Evolutionary conservation across 2,113 vertebrate genomes (phyloP).

Genomic region (Macquaria australasica): DNA sequence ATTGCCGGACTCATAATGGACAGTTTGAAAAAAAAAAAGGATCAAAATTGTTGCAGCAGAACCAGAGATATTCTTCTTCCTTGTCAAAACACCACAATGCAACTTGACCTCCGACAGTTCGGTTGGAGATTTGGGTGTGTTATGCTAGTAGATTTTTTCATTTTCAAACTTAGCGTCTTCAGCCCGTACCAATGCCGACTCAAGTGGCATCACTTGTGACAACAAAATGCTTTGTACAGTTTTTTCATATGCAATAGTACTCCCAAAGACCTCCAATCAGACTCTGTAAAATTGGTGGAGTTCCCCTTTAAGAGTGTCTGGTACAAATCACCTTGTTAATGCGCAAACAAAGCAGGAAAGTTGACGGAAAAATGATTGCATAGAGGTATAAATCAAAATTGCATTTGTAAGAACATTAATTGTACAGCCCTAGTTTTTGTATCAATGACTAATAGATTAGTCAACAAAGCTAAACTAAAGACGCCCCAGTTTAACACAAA

Average conservation of each 20-base stretch:
- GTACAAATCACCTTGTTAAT: not conserved
- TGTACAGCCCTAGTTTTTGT: not conserved
- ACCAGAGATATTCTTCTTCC: too few relatives aligned
- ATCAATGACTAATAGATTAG: slow-evolving; percentile 10
- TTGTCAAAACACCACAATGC: too few relatives aligned
- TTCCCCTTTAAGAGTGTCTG: not conserved
- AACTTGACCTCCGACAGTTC: too few relatives aligned
- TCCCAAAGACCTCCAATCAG: not conserved
- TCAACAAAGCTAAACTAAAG: slow-evolving; percentile 4
- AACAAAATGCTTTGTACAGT: not conserved
- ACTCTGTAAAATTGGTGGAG: not conserved
- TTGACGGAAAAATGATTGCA: not conserved
- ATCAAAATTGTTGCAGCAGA: too few relatives aligned
- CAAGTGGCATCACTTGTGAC: slow-evolving; percentile 14
- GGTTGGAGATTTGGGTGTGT: not conserved
- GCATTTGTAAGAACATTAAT: not conserved
- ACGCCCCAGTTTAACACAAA: slow-evolving; percentile 35
- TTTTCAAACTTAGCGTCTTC: not conserved
- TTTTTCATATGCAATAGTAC: not conserved
- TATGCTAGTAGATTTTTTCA: not conserved
- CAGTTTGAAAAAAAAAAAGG: too few relatives aligned
- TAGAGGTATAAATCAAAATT: not conserved
- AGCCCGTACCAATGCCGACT: not conserved
- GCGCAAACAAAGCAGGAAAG: not conserved
- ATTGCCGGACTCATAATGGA: too few relatives aligned